Conservation (phyloP, 2,888 invertebrate species). For the Aporophyla lueneburgensis region DNA sequence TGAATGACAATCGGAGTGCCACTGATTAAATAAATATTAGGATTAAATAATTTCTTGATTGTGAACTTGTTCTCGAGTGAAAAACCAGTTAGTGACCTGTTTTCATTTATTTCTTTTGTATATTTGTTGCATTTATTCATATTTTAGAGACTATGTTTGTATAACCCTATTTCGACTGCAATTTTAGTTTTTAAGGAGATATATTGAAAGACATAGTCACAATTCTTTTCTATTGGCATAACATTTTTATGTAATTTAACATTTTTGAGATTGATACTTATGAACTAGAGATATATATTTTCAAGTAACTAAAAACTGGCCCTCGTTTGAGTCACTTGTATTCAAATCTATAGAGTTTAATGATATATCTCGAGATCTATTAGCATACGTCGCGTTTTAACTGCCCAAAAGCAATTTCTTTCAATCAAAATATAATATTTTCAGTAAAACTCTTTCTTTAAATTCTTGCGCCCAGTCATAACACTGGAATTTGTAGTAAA, state of each 20-base stretch:
- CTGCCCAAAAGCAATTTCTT: conserved; percentile 58
- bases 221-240: conserved; percentile 66
- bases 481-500: conserved; percentile 58
- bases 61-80: conserved; percentile 70
- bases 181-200: conserved; percentile 75
- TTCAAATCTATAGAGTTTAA: conserved; percentile 54
- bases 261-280: conserved; percentile 41
- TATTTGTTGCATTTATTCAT: conserved; percentile 89
- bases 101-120: conserved; percentile 78
- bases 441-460: conserved; percentile 21
- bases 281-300: conserved; percentile 41
- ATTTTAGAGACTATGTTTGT: conserved; percentile 65
- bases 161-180: conserved; percentile 72
- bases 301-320: conserved; percentile 4
- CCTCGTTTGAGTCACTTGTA: conserved; percentile 14
- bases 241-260: conserved; percentile 53
- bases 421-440: conserved; percentile 7
- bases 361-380: conserved; percentile 43
- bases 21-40: conserved; percentile 55
- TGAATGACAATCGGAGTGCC: conserved; percentile 31
- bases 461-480: conserved; percentile 41
- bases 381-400: conserved; percentile 60
- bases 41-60: conserved; percentile 59
- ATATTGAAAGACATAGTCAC: conserved; percentile 69
- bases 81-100: conserved; percentile 72